phyloP scores from a whole-genome alignment of 1,140 invertebrate species.

The Calliphora vicina region DNA sequence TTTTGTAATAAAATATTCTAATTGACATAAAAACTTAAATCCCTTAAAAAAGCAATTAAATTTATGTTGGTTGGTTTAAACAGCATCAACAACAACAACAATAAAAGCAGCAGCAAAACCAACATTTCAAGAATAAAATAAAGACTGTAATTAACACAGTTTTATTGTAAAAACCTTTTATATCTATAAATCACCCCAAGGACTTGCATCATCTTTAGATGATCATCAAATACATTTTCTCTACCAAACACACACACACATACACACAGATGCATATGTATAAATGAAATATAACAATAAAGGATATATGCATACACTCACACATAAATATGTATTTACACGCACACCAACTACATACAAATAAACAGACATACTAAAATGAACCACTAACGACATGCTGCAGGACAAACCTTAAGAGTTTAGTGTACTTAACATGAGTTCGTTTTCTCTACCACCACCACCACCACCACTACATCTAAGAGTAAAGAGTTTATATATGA shows the following conservation, averaged over 20 bases:
- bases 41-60: conserved; percentile 19
- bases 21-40: conserved; percentile 29
- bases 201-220: conserved; percentile 30
- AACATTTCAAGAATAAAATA: conserved; percentile 13
- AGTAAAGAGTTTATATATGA: background rate
- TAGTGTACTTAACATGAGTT: conserved; percentile 25
- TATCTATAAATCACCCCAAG: conserved; percentile 25
- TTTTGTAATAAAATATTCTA: background rate
- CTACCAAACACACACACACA: background rate
- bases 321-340: background rate
- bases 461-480: background rate
- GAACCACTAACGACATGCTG: conserved; percentile 33
- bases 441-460: background rate
- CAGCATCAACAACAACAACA: background rate
- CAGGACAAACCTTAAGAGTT: conserved; percentile 34
- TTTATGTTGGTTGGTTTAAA: conserved; percentile 7
- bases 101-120: background rate
- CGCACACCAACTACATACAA: no score
- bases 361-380: conserved; percentile 2
- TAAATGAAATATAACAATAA: conserved; percentile 1
- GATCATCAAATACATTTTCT: conserved; percentile 26
- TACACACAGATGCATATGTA: background rate
- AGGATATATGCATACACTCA: background rate
- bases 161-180: conserved; percentile 34
- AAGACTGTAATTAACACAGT: conserved; percentile 33